phyloP scores from a whole-genome alignment of 2,113 vertebrate species.

The Halichoeres trimaculatus region DNA sequence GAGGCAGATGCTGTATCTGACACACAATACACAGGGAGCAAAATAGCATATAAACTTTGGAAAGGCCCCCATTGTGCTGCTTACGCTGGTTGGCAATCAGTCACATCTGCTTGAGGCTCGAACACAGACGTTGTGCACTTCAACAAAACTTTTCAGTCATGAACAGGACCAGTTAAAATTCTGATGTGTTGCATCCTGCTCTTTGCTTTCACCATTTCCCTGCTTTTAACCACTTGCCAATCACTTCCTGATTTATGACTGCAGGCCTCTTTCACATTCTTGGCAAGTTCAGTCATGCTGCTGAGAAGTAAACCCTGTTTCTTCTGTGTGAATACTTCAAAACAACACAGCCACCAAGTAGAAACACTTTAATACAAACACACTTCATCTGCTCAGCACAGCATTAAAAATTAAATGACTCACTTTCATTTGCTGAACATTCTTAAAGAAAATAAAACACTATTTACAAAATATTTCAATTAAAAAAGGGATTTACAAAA shows the following conservation, averaged over 20 bases:
- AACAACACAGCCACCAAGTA: constrained; percentile 20
- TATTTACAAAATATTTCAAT: not conserved
- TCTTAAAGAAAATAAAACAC: constrained; percentile 17
- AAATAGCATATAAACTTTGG: too few relatives aligned
- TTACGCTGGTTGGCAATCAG: too few relatives aligned
- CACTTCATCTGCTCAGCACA: constrained; percentile 15
- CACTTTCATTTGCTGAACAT: constrained; percentile 33
- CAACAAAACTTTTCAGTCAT: too few relatives aligned
- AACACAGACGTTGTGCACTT: too few relatives aligned
- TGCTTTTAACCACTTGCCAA: too few relatives aligned
- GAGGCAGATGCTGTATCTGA: too few relatives aligned
- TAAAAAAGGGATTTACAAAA: not conserved
- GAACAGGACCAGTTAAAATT: too few relatives aligned
- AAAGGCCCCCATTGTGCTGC: too few relatives aligned
- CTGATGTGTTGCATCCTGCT: too few relatives aligned
- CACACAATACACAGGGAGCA: too few relatives aligned
- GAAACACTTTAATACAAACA: constrained; percentile 33
- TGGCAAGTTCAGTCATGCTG: constrained; percentile 23
- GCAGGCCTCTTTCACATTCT: constrained; percentile 23
- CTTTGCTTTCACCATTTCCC: too few relatives aligned
- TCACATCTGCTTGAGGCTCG: too few relatives aligned
- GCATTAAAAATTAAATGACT: constrained; percentile 46
- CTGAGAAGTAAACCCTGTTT: not conserved
- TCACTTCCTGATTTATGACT: not conserved
- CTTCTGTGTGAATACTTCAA: not conserved